Percentiles rank a stretch among this genome's conserved stretches.
These are phyloP conservation scores for Isotomurus palustris DNA, from an alignment of 2,888 invertebrate species.

Conservation along the genomic window DNA sequence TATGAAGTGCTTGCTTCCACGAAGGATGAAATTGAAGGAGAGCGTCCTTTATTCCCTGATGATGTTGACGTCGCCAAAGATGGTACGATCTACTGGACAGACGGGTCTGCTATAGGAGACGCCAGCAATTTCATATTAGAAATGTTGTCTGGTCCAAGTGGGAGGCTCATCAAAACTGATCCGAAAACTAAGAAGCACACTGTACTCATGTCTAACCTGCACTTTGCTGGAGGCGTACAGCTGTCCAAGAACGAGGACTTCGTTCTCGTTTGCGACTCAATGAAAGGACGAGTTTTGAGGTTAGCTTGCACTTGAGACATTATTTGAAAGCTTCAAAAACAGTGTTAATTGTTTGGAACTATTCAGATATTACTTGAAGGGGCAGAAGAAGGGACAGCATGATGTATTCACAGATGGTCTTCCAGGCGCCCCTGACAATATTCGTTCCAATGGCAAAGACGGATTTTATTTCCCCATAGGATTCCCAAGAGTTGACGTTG, in stretches of 20 bases:
- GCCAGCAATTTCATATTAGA: constrained; percentile 66
- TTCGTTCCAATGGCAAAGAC: constrained; percentile 59
- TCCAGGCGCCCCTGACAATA: constrained; percentile 69
- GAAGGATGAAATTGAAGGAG: constrained; percentile 63
- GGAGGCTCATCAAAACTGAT: constrained; percentile 81
- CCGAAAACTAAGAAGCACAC: constrained; percentile 69
- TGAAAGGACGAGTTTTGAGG: constrained; percentile 32
- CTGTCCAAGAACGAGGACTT: constrained; percentile 77
- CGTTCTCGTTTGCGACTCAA: constrained; percentile 73
- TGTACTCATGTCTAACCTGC: constrained; percentile 69
- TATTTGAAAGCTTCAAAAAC: background rate
- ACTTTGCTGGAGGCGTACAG: constrained; percentile 86
- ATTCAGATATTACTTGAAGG: constrained; percentile 66
- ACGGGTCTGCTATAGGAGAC: constrained; percentile 69
- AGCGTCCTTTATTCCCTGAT: constrained; percentile 65
- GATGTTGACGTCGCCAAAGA: constrained; percentile 68
- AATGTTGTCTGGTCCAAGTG: constrained; percentile 69
- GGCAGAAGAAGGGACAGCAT: constrained; percentile 69
- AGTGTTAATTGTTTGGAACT: background rate
- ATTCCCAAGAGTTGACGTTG: constrained; percentile 50
- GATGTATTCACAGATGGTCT: constrained; percentile 78
- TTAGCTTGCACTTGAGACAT: constrained; percentile 7
- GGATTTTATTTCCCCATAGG: constrained; percentile 65
- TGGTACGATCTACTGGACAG: constrained; percentile 85
- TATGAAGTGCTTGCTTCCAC: constrained; percentile 25